Conservation (phyloP, 2,113 vertebrate genomes). For the Sceloporus undulatus region DNA sequence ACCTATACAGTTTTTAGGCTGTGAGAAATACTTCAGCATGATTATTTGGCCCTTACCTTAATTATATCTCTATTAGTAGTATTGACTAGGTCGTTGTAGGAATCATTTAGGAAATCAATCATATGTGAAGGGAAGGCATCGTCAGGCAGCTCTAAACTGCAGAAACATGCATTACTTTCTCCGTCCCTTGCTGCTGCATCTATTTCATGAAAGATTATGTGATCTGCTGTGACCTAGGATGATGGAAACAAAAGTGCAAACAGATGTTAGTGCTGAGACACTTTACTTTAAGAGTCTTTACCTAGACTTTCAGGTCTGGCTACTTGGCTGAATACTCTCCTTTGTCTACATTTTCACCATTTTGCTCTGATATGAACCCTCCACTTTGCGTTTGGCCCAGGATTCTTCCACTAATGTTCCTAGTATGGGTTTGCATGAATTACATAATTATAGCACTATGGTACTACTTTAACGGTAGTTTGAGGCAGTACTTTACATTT, state of each 20-base stretch:
- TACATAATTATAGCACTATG: no score
- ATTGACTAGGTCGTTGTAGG: neutral
- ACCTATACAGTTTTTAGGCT: neutral
- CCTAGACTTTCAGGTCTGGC: neutral
- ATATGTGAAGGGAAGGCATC: neutral
- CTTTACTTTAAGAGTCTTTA: neutral
- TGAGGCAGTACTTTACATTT: no score
- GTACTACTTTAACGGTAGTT: no score
- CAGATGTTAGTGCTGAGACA: neutral
- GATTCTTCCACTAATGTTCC: no score
- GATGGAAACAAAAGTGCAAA: neutral
- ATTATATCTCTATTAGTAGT: neutral
- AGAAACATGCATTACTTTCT: neutral
- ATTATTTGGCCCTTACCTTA: neutral
- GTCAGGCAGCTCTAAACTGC: slow-evolving; percentile 2
- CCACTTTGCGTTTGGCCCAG: neutral
- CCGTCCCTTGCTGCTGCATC: neutral
- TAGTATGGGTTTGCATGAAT: no score
- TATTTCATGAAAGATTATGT: neutral
- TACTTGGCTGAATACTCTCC: neutral
- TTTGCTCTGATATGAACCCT: no score
- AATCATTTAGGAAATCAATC: neutral
- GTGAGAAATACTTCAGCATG: neutral
- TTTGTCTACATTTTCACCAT: neutral
- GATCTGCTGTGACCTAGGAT: slow-evolving; percentile 5